A percentile compares a stretch with the other conserved stretches of the same genome.
phyloP scores from a whole-genome alignment of 2,888 invertebrate genomes.

The Panopea generosa region DNA sequence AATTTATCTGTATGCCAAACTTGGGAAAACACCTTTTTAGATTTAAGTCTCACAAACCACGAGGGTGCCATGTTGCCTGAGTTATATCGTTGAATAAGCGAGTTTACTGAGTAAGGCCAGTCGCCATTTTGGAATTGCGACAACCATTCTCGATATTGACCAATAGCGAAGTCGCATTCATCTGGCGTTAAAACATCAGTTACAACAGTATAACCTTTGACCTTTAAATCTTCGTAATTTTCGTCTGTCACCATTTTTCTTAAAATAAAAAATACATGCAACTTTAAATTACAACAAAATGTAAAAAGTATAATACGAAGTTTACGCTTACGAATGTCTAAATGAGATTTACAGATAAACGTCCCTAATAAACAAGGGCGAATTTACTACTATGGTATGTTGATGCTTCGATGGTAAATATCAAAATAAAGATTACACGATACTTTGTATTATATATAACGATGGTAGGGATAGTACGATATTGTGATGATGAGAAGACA shows the following conservation, averaged over 20 bases:
- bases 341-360: no score
- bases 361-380: no score
- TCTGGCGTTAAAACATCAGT: conserved; percentile 33
- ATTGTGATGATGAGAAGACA: no score
- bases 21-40: conserved; percentile 65
- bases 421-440: no score
- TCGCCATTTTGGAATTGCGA: conserved; percentile 34
- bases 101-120: not conserved
- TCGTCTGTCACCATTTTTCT: conserved; percentile 39
- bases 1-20: conserved; percentile 75
- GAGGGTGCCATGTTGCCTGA: conserved; percentile 65
- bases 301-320: no score
- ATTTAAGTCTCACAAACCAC: conserved; percentile 66
- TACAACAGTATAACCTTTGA: conserved; percentile 59
- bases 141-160: conserved; percentile 49
- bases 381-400: no score
- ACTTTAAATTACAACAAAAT: no score
- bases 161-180: conserved; percentile 50
- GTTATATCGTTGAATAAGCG: conserved; percentile 64
- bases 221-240: conserved; percentile 45
- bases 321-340: no score
- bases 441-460: no score
- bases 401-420: no score
- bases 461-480: no score
- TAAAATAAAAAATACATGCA: no score